Evolutionary conservation across 2,888 invertebrate species (phyloP).

Genomic region (Poecilobothrus nobilitatus): DNA sequence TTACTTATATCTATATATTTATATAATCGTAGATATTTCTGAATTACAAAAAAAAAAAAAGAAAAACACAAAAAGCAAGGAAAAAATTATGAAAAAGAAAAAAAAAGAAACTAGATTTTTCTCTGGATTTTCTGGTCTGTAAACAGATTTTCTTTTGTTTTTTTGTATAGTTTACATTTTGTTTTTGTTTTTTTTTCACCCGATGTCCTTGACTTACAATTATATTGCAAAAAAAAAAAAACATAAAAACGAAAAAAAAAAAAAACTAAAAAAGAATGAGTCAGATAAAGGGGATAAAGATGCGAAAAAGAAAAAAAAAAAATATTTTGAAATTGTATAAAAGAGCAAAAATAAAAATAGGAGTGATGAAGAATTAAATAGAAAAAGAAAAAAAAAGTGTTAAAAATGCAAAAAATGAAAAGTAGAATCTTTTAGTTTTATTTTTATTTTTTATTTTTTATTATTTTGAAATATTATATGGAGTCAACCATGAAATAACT

Average conservation of each 20-base stretch:
- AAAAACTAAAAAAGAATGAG: neutral
- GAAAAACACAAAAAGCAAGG: no score
- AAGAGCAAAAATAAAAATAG: neutral
- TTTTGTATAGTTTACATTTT: neutral
- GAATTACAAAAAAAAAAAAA: neutral
- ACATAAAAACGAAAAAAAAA: neutral
- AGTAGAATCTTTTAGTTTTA: neutral
- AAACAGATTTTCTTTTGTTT: neutral
- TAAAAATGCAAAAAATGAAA: no score
- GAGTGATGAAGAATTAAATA: neutral
- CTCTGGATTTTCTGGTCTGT: constrained; percentile 6
- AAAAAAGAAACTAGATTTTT: neutral
- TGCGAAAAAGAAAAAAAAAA: neutral
- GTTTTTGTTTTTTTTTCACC: neutral
- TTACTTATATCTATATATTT: neutral
- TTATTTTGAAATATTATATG: no score
- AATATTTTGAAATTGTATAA: neutral
- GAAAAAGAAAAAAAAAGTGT: neutral
- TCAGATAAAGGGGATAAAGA: neutral
- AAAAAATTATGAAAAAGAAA: no score
- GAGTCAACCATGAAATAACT: no score
- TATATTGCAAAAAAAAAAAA: neutral
- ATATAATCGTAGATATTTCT: no score
- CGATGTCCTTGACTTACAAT: constrained; percentile 6
- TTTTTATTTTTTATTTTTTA: neutral